Evolutionary conservation across 2,113 vertebrate genomes (phyloP).

Genomic region (Carollia perspicillata): DNA sequence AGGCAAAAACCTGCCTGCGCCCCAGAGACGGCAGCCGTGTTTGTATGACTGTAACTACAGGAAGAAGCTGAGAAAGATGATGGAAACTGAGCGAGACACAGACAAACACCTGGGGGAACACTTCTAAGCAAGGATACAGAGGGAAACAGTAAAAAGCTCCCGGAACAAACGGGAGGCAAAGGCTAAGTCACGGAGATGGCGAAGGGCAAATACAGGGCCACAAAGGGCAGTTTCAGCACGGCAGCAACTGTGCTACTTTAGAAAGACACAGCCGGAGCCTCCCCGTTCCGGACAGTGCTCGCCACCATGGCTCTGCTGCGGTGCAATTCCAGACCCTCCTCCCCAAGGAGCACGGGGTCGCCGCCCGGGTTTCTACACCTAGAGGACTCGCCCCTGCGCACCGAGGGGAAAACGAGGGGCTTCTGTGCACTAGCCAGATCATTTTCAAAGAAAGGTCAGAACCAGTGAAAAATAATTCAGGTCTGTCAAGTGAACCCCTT

Average conservation of each 20-base stretch:
- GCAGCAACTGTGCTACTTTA: not conserved
- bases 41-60: not conserved
- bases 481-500: not conserved
- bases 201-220: not conserved
- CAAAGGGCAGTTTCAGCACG: not conserved
- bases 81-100: not conserved
- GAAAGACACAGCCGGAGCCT: not conserved
- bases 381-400: not conserved
- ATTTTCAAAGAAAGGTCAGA: conserved; percentile 33
- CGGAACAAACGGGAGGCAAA: not conserved
- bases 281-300: not conserved
- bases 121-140: not conserved
- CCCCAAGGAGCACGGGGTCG: not conserved
- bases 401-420: not conserved
- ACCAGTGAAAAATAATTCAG: not conserved
- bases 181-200: not conserved
- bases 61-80: not conserved
- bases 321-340: not conserved
- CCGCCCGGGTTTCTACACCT: not conserved
- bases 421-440: not conserved
- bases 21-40: not conserved
- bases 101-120: not conserved
- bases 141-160: not conserved
- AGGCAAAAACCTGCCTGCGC: not conserved
- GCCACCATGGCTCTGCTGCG: not conserved